Conservation (phyloP, 2,113 vertebrate species). For the Sterrhoptilus dennistouni region DNA sequence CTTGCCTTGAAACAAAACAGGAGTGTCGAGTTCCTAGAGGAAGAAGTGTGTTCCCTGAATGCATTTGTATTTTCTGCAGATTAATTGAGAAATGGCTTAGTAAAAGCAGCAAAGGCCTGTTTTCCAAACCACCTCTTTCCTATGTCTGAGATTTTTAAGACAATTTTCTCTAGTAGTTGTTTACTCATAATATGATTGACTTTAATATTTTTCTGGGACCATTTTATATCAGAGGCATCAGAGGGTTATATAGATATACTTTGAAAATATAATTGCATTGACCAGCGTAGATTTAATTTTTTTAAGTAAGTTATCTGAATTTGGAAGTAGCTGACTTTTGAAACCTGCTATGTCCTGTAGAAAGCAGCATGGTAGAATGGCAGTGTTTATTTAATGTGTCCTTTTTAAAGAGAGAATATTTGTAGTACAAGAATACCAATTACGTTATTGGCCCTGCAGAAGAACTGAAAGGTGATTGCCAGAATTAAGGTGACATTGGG, state of each 20-base stretch:
- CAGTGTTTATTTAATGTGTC: neutral
- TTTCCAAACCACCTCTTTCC: neutral
- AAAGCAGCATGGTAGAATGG: neutral
- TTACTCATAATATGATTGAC: neutral
- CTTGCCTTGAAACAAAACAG: neutral
- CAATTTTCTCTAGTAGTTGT: neutral
- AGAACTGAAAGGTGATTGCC: neutral
- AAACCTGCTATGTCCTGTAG: neutral
- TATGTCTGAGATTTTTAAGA: neutral
- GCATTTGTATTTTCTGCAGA: neutral
- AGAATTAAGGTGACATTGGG: constrained; percentile 51
- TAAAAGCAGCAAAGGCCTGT: neutral
- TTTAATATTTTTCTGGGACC: neutral
- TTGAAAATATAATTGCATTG: neutral
- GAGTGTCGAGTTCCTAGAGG: neutral
- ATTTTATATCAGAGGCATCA: neutral
- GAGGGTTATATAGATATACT: neutral
- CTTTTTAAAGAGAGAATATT: neutral
- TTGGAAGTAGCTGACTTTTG: neutral
- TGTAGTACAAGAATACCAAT: neutral
- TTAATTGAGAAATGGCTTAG: neutral
- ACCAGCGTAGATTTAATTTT: neutral
- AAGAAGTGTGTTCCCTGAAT: neutral
- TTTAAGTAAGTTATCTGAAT: neutral
- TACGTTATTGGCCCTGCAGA: neutral